Evolutionary conservation across 2,888 invertebrate species (phyloP).

Genomic region (Ceriagrion tenellum): DNA sequence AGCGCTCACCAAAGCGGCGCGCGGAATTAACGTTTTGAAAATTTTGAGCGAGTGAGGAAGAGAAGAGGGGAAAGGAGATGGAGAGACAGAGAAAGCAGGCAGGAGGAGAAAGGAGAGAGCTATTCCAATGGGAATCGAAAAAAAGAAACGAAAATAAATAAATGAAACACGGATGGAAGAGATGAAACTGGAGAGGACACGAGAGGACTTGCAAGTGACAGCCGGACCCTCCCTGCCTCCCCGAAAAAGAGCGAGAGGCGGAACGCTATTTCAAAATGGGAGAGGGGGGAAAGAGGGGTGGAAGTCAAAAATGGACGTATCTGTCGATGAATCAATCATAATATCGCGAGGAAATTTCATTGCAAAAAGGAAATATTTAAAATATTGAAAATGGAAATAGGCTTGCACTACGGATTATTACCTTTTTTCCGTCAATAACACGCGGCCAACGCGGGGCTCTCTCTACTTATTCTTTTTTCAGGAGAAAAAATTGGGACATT

Average conservation of each 20-base stretch:
- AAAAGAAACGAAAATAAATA: background rate
- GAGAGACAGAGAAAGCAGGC: background rate
- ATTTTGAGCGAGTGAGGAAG: too few species aligned
- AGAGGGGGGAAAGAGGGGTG: background rate
- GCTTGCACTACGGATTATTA: too few species aligned
- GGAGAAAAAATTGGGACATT: background rate
- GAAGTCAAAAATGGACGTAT: background rate
- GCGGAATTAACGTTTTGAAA: background rate
- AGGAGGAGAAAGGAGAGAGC: too few species aligned
- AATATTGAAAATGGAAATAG: too few species aligned
- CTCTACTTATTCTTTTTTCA: background rate
- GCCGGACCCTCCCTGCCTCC: background rate
- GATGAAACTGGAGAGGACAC: background rate
- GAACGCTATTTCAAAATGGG: background rate
- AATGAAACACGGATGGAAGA: background rate
- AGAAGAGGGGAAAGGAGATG: background rate
- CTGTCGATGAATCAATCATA: background rate
- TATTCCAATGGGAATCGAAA: background rate
- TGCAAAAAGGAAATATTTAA: too few species aligned
- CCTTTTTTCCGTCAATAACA: too few species aligned
- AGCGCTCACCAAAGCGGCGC: background rate
- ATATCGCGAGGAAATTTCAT: too few species aligned
- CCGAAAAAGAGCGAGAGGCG: background rate
- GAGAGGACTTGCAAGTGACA: background rate
- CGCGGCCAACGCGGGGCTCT: too few species aligned